phyloP scores from a whole-genome alignment of 2,113 vertebrate species.

The Sapajus apella region DNA sequence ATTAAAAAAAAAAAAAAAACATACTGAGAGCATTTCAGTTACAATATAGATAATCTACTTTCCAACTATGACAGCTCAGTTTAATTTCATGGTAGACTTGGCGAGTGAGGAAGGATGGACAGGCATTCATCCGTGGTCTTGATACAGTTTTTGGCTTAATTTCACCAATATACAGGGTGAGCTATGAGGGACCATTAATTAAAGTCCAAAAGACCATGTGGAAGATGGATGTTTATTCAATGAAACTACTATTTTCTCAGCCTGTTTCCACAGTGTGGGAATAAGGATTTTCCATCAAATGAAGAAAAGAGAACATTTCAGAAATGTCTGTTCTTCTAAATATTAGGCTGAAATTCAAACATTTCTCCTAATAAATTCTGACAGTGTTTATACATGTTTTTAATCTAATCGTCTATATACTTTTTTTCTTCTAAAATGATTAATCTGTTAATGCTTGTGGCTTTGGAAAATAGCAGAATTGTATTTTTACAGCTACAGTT shows the following conservation, averaged over 20 bases:
- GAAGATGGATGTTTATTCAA: constrained; percentile 53
- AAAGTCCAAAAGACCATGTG: constrained; percentile 46
- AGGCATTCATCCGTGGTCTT: constrained; percentile 1
- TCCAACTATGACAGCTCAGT: constrained; percentile 32
- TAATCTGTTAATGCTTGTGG: constrained; percentile 21
- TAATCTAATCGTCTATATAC: constrained; percentile 43
- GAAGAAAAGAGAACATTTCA: constrained; percentile 51
- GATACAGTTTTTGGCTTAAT: constrained; percentile 28
- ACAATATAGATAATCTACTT: constrained; percentile 45
- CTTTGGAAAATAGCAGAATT: constrained; percentile 23
- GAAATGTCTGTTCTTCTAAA: constrained; percentile 52
- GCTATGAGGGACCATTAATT: constrained; percentile 26
- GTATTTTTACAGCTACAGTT: background rate
- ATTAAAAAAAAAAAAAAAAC: background rate
- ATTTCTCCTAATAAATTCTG: constrained; percentile 52
- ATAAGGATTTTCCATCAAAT: constrained; percentile 29
- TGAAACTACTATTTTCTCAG: constrained; percentile 57
- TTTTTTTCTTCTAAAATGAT: constrained; percentile 42
- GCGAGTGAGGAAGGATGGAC: background rate
- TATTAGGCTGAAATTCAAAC: constrained; percentile 64
- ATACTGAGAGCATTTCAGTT: background rate
- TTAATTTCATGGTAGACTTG: constrained; percentile 58
- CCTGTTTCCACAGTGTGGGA: constrained; percentile 15
- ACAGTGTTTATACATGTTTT: constrained; percentile 53
- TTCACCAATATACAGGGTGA: background rate